A percentile compares a stretch with the other conserved stretches of the same genome.
These are phyloP conservation scores for Aurelia aurita DNA, from an alignment of 30 jellyfish, hydroid and myxozoan species.

Conservation along the genomic window DNA sequence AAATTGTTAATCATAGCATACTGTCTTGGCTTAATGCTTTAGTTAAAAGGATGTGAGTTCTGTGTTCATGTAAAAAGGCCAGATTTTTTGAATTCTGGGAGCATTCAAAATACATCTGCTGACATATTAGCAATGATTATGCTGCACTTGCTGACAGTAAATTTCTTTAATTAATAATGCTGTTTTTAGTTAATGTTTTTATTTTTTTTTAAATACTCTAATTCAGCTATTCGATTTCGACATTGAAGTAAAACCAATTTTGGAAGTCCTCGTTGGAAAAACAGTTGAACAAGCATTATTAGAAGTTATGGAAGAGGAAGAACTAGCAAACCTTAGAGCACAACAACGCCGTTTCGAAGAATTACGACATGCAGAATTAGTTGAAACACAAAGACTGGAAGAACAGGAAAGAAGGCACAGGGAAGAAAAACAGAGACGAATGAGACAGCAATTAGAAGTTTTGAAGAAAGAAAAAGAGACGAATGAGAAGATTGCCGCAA, in stretches of 20 bases:
- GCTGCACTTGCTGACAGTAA: too few relatives aligned
- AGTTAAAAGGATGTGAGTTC: too few relatives aligned
- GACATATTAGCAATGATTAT: too few relatives aligned
- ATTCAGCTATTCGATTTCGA: slow-evolving; percentile 91
- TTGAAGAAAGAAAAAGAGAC: slow-evolving; percentile 89
- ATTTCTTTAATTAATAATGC: too few relatives aligned
- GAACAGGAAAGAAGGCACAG: slow-evolving; percentile 97
- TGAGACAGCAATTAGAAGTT: slow-evolving; percentile 93
- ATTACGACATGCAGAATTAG: slow-evolving; percentile 90
- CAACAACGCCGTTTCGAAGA: slow-evolving; percentile 97
- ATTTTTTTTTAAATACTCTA: neutral
- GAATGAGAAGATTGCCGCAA: slow-evolving; percentile 88
- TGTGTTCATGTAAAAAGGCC: too few relatives aligned
- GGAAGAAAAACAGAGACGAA: slow-evolving; percentile 94
- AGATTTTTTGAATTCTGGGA: too few relatives aligned
- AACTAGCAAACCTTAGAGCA: slow-evolving; percentile 88
- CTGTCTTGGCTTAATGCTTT: too few relatives aligned
- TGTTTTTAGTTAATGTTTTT: neutral
- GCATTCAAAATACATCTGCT: too few relatives aligned
- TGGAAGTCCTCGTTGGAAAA: slow-evolving; percentile 96
- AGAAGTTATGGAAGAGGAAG: slow-evolving; percentile 99
- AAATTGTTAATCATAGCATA: too few relatives aligned
- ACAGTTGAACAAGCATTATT: slow-evolving; percentile 94
- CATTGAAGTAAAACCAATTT: slow-evolving; percentile 92
- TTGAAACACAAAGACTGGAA: slow-evolving; percentile 92